Conservation (phyloP, 1,140 invertebrate genomes). For the Tachypleus tridentatus region DNA sequence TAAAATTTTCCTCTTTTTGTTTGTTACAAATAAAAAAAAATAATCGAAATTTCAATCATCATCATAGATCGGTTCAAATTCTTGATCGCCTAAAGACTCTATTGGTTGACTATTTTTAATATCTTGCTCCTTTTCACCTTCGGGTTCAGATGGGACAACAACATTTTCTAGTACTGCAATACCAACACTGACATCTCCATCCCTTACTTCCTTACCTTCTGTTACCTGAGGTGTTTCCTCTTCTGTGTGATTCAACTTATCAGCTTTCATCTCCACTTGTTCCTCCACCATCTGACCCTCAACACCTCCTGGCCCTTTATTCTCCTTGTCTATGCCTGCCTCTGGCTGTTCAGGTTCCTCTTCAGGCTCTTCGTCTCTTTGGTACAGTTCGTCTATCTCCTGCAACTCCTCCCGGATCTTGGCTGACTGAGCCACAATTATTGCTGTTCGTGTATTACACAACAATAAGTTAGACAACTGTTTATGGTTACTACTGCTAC, state of each 20-base stretch:
- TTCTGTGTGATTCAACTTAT: constrained; percentile 1
- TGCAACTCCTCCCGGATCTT: constrained; percentile 37
- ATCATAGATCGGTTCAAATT: constrained; percentile 27
- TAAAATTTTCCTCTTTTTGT: too few species aligned
- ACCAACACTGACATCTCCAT: constrained; percentile 19
- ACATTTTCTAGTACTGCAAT: not conserved
- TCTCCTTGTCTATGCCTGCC: constrained; percentile 19
- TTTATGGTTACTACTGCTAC: too few species aligned
- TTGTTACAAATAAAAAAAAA: too few species aligned
- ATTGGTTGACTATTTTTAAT: constrained; percentile 7
- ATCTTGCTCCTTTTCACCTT: constrained; percentile 5
- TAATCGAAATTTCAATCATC: too few species aligned
- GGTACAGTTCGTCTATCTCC: constrained; percentile 28
- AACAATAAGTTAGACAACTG: too few species aligned
- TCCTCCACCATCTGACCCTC: not conserved
- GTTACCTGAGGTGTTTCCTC: constrained; percentile 22
- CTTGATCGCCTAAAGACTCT: constrained; percentile 19
- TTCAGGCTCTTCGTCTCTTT: constrained; percentile 23
- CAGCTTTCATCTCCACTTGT: not conserved
- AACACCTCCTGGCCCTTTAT: constrained; percentile 9
- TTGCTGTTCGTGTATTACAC: constrained; percentile 17
- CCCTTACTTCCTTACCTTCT: constrained; percentile 12
- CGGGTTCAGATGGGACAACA: constrained; percentile 6
- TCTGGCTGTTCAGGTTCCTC: constrained; percentile 16
- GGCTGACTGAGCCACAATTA: constrained; percentile 39